phyloP scores from a whole-genome alignment of 2,888 invertebrate genomes.

The Ernsta delagoae region DNA sequence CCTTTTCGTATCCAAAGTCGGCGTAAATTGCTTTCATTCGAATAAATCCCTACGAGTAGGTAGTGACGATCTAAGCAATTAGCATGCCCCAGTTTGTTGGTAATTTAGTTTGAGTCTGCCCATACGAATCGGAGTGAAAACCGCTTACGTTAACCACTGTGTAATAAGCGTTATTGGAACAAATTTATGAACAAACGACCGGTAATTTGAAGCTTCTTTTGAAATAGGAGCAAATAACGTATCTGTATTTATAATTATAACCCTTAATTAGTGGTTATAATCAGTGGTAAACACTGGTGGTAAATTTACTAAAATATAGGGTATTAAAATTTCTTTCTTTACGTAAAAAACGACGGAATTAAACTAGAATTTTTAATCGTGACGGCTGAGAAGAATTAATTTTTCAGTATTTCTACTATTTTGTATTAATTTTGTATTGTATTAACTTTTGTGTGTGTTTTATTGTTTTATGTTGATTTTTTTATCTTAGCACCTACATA shows the following conservation, averaged over 20 bases:
- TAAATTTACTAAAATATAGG: background rate
- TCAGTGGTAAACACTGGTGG: too few species aligned
- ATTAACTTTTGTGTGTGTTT: too few species aligned
- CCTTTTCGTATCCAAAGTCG: too few species aligned
- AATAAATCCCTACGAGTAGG: constrained; percentile 18
- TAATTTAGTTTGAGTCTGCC: constrained; percentile 21
- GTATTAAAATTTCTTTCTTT: too few species aligned
- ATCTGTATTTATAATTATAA: background rate
- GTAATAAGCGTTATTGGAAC: constrained; percentile 29
- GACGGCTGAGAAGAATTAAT: too few species aligned
- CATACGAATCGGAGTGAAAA: constrained; percentile 19
- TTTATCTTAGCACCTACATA: too few species aligned
- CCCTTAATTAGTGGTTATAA: background rate
- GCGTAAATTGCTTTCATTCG: background rate
- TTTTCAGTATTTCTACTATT: too few species aligned
- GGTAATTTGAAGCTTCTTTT: background rate
- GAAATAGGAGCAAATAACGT: background rate
- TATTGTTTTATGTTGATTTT: too few species aligned
- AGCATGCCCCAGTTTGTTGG: constrained; percentile 39
- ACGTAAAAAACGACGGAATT: too few species aligned
- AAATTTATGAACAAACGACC: background rate
- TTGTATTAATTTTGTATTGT: too few species aligned
- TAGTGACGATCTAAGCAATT: constrained; percentile 38
- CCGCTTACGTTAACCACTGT: constrained; percentile 5
- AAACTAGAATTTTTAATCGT: too few species aligned